Evolutionary conservation across 2,113 vertebrate genomes (phyloP).

Genomic region (Azemiops feae): DNA sequence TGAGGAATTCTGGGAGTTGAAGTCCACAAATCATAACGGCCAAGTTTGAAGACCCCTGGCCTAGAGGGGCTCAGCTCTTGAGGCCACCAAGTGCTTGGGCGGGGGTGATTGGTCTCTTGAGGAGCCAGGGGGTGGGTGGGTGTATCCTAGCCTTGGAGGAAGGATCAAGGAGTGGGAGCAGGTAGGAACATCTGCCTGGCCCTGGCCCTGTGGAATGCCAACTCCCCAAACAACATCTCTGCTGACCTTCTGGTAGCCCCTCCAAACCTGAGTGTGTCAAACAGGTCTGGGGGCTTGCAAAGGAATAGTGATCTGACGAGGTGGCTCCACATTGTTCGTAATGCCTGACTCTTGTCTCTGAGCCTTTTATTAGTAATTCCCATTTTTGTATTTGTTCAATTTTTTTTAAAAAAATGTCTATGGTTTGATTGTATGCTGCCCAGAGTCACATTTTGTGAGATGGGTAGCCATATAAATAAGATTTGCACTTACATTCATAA

Average conservation of each 20-base stretch:
- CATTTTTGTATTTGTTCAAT: not conserved
- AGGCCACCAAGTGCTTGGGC: not conserved
- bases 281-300: not conserved
- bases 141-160: not conserved
- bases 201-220: not conserved
- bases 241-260: not conserved
- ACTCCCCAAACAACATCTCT: not conserved
- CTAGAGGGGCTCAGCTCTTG: not conserved
- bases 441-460: not conserved
- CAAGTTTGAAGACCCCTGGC: too few relatives aligned
- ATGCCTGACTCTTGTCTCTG: not conserved
- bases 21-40: too few relatives aligned
- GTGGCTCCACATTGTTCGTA: not conserved
- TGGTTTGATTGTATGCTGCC: not conserved
- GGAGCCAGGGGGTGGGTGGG: not conserved
- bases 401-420: not conserved
- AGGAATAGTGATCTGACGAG: not conserved
- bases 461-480: not conserved
- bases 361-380: not conserved
- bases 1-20: too few relatives aligned
- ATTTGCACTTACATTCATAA: not conserved
- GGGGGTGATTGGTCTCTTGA: not conserved
- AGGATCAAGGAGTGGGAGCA: not conserved
- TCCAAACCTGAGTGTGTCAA: not conserved
- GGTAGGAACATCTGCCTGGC: not conserved